Conservation (phyloP, 2,113 vertebrate species). For the Catharus bicknelli region DNA sequence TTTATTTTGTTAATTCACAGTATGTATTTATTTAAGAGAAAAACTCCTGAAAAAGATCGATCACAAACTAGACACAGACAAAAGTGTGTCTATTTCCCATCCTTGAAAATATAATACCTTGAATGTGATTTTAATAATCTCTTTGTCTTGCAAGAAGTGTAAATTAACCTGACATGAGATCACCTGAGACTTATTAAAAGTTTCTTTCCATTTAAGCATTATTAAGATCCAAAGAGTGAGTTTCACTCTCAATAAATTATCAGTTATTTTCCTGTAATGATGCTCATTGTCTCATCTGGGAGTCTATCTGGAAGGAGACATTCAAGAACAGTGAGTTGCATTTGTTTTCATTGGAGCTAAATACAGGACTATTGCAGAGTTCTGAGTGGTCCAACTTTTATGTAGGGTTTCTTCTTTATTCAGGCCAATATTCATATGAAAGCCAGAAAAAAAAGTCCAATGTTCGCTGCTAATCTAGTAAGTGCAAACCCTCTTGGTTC, state of each 20-base stretch:
- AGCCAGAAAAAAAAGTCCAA: neutral
- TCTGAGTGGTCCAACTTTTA: neutral
- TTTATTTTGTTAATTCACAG: neutral
- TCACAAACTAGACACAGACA: neutral
- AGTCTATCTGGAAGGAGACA: neutral
- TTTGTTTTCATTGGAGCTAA: neutral
- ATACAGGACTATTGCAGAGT: neutral
- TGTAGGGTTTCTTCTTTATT: neutral
- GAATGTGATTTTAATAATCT: neutral
- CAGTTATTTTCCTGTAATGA: neutral
- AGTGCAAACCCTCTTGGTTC: neutral
- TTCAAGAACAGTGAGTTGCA: neutral
- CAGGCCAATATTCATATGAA: neutral
- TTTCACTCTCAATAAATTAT: neutral
- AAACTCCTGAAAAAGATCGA: neutral
- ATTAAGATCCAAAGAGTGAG: neutral
- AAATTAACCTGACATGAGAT: neutral
- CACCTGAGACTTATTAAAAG: neutral
- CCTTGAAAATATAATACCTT: neutral
- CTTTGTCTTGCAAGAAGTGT: neutral
- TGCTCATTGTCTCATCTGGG: neutral
- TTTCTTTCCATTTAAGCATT: neutral
- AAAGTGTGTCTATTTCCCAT: neutral
- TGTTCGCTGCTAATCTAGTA: neutral
- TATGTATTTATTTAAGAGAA: conserved; percentile 3